Conservation (phyloP, 2,888 invertebrate species). For the Netelia inedita region DNA sequence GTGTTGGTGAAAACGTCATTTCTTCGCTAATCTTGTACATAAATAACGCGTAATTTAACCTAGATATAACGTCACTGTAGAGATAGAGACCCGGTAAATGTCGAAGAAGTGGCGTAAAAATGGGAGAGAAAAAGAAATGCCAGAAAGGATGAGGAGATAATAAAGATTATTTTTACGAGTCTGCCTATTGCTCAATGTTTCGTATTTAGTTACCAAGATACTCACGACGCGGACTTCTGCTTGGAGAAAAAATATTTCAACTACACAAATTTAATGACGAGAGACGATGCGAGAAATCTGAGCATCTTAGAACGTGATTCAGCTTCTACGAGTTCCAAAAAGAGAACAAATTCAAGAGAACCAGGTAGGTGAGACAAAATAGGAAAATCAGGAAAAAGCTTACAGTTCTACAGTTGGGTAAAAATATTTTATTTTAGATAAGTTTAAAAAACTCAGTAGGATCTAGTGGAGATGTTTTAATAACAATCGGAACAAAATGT, state of each 20-base stretch:
- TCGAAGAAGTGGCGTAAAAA: background rate
- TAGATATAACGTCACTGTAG: conserved; percentile 21
- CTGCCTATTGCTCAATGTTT: conserved; percentile 5
- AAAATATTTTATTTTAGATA: background rate
- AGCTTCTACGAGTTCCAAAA: background rate
- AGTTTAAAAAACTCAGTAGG: too few species aligned
- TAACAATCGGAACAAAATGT: too few species aligned
- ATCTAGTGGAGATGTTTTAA: too few species aligned
- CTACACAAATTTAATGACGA: background rate
- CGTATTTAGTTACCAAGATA: background rate
- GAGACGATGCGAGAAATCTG: background rate
- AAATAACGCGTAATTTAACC: conserved; percentile 54
- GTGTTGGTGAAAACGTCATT: background rate
- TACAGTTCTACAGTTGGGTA: background rate
- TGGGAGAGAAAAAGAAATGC: background rate
- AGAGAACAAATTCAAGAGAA: background rate
- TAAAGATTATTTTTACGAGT: conserved; percentile 58
- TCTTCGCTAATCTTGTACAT: conserved; percentile 44
- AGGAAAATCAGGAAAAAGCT: background rate
- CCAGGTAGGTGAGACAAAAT: background rate
- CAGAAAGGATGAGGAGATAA: conserved; percentile 5
- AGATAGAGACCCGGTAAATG: background rate
- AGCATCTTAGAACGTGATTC: background rate
- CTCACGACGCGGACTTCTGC: background rate
- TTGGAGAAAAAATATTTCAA: background rate